Evolutionary conservation across 2,888 invertebrate species (phyloP), one percentile per base, ranked within the genome.

Genomic region (Trissolcus japonicus): DNA sequence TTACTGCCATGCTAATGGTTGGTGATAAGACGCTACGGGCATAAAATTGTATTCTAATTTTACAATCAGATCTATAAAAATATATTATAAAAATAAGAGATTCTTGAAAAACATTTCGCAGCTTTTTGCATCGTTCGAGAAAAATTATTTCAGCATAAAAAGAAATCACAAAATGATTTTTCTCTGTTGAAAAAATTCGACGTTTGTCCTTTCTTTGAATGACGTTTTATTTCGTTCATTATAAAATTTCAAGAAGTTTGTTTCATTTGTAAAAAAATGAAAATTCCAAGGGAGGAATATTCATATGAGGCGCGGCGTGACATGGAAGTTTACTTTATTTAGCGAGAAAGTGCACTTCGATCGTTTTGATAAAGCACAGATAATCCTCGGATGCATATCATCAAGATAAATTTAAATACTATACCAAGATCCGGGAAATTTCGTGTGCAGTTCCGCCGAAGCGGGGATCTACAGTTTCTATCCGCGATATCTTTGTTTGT

Each of bases 1-100:
- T 63, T 67, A 72, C 68, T 19, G 57, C 60, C 69, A 35, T 35
- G 35, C 72, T 77, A 77, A 77, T 63, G 63, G 72, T 54, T 7
- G 1, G 48, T 60, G 72, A 77, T 77, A 77, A 77, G 63, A 68
- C 55, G 54, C 43, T 46, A 61, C 13, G 56, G 71, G n/a, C 43
- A 72, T 78, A 66, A 78, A 78, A 74, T 57, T 19, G 43, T 59
- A 35, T 35, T 9, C 35, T 7, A 35, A 35, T 35, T 35, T 11
- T 11, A 35, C 1, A 35, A 0, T 9, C 35, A 11, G 11, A 35
- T 35, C 11, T 35, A 25, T 25, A 25, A 25, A 25, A 25, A 4
- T 25, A 6, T 25, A 25, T 35, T 35, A 0, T 9, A 35, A 35
- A 35, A 35, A 35, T 11, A 35, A 35, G 0, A 6, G 4, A 25